Evolutionary conservation across 2,888 invertebrate genomes (phyloP).

Genomic region (Anticlea derivata): DNA sequence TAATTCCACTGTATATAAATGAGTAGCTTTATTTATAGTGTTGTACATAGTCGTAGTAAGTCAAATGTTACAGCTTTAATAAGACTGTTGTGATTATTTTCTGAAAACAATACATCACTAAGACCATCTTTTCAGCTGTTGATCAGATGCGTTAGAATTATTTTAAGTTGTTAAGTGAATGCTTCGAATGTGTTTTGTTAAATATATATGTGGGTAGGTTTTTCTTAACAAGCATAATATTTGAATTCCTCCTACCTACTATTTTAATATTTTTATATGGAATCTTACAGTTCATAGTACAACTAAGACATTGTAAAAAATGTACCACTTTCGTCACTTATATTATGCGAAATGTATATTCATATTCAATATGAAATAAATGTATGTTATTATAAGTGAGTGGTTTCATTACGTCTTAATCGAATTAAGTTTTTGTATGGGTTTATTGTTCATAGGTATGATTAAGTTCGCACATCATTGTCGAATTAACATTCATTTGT

Average conservation of each 20-base stretch:
- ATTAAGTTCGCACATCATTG: slow-evolving; percentile 67
- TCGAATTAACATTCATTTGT: slow-evolving; percentile 72
- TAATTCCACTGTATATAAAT: slow-evolving; percentile 42
- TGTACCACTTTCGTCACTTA: slow-evolving; percentile 56
- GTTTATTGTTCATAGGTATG: slow-evolving; percentile 57
- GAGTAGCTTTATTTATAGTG: slow-evolving; percentile 39
- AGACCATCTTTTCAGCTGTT: slow-evolving; percentile 25
- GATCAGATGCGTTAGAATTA: slow-evolving; percentile 4
- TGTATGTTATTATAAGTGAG: slow-evolving; percentile 60
- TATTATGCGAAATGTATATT: slow-evolving; percentile 60
- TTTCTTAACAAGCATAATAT: slow-evolving; percentile 34
- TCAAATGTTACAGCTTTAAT: slow-evolving; percentile 49
- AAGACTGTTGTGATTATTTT: slow-evolving; percentile 66
- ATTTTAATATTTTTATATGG: slow-evolving; percentile 54
- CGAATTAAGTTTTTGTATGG: slow-evolving; percentile 56
- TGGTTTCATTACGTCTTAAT: slow-evolving; percentile 46
- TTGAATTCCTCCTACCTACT: slow-evolving; percentile 27
- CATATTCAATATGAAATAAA: slow-evolving; percentile 65
- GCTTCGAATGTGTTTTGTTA: slow-evolving; percentile 11
- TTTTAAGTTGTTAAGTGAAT: slow-evolving; percentile 4
- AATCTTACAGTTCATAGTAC: slow-evolving; percentile 44
- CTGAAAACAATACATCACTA: slow-evolving; percentile 52
- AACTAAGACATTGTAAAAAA: slow-evolving; percentile 46
- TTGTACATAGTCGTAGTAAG: slow-evolving; percentile 31
- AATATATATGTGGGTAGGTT: slow-evolving; percentile 16